Conservation (phyloP, 2,888 invertebrate genomes). For the Erebia palarica region DNA sequence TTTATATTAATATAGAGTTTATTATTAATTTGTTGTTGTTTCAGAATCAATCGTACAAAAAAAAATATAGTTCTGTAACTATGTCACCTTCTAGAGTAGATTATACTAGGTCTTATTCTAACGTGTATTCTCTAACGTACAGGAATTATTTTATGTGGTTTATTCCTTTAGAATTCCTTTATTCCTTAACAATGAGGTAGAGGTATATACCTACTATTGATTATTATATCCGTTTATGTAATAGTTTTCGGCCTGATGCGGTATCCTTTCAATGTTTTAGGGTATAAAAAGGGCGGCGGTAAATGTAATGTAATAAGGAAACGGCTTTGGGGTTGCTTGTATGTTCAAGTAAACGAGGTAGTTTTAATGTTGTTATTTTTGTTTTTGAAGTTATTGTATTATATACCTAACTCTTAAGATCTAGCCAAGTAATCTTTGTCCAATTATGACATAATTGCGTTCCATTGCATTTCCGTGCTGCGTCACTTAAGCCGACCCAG, state of each 20-base stretch:
- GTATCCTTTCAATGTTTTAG: not conserved
- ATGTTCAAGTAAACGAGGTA: not conserved
- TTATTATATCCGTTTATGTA: not conserved
- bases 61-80: conserved; percentile 51
- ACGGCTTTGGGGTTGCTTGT: not conserved
- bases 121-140: conserved; percentile 7
- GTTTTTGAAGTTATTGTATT: not conserved
- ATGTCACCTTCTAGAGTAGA: conserved; percentile 73
- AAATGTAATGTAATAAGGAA: not conserved
- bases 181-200: not conserved
- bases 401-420: not conserved
- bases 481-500: too few relatives aligned
- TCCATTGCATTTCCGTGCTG: too few relatives aligned
- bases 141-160: not conserved
- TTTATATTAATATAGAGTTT: conserved; percentile 32
- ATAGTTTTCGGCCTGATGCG: not conserved
- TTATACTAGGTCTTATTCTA: conserved; percentile 36
- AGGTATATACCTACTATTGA: not conserved
- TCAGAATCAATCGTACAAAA: conserved; percentile 54
- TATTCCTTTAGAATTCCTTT: not conserved
- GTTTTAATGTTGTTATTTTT: not conserved
- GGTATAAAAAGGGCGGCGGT: not conserved
- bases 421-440: not conserved
- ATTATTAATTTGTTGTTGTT: conserved; percentile 13
- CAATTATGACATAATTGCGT: too few relatives aligned